Evolutionary conservation across 2,888 invertebrate species (phyloP), one percentile per base, ranked within the genome.

Genomic region (Sminthurides aquaticus): DNA sequence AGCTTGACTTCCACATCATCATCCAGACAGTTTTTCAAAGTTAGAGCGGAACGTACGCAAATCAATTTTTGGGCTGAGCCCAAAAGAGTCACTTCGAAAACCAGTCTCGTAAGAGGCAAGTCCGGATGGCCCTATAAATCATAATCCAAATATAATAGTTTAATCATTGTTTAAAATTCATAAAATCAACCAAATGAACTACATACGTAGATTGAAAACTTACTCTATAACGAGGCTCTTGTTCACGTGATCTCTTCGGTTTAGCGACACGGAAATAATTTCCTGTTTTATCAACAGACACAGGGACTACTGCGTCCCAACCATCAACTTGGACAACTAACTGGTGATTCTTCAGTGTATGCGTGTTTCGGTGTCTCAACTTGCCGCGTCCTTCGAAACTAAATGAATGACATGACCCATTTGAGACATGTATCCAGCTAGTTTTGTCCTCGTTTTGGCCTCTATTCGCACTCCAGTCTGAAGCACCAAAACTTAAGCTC

Each of bases 241-340:
- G n/a, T 24, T 49, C 18, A 25, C 43, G 43, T 20, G 15, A 34
- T 34, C 43, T 34, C 43, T 34, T 43, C 3, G 76, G 74, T 63
- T 75, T 79, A 0, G 86, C 85, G 69, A 86, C 84, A n/a, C 91
- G 81, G 78, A 97, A 98, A 81, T 89, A 98, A 54, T 90, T 86
- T 1, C 98, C 98, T 25, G 97, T 96, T 78, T 91, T 88, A 80
- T 99, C 98, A 0, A 99, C 91, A 8, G 94, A 91, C 20, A 99
- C 89, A 0, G 97, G 93, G 72, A 88, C 86, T 60, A 92, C 85
- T 43, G 85, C 82, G 70, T 87, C 84, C 94, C 96, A 98, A 60
- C 93, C 94, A 73, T 92, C 90, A 25, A 98, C 88, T 62, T 89
- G 84, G 49, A 97, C 89, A 49, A 88, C 85, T 69, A 99, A 84